Conservation (phyloP, 1,140 invertebrate genomes). For the Drosophila pruinosa region DNA sequence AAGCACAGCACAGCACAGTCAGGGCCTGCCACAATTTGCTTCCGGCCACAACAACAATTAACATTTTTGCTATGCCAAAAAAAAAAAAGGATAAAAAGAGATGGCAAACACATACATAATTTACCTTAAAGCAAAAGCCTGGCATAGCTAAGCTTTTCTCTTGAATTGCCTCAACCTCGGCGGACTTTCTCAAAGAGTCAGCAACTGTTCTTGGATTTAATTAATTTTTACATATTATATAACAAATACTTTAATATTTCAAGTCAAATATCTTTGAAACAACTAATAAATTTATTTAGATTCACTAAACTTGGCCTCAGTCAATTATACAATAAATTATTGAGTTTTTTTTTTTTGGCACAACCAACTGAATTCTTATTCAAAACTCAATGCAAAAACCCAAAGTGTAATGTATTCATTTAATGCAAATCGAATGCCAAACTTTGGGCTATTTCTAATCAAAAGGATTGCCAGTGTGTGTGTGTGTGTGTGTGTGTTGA, state of each 20-base stretch:
- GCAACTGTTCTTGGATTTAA: not conserved
- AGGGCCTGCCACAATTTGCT: not conserved
- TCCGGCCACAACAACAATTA: not conserved
- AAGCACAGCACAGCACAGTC: not conserved
- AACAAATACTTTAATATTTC: no score
- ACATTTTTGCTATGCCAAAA: not conserved
- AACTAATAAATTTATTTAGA: not conserved
- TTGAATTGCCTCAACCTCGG: no score
- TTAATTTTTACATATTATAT: no score
- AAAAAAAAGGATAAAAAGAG: not conserved
- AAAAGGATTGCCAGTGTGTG: constrained; percentile 2
- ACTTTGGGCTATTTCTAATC: not conserved
- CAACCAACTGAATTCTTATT: not conserved
- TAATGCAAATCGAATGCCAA: constrained; percentile 7
- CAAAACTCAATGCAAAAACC: not conserved
- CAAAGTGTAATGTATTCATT: not conserved
- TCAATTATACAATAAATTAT: not conserved
- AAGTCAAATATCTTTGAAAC: no score
- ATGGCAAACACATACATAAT: not conserved
- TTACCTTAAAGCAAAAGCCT: not conserved
- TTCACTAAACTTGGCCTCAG: no score
- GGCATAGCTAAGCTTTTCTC: no score
- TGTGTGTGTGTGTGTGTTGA: not conserved
- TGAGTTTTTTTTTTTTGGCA: no score
- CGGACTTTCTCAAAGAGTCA: no score